Conservation (phyloP, 2,113 vertebrate species). For the Epinephelus lanceolatus region DNA sequence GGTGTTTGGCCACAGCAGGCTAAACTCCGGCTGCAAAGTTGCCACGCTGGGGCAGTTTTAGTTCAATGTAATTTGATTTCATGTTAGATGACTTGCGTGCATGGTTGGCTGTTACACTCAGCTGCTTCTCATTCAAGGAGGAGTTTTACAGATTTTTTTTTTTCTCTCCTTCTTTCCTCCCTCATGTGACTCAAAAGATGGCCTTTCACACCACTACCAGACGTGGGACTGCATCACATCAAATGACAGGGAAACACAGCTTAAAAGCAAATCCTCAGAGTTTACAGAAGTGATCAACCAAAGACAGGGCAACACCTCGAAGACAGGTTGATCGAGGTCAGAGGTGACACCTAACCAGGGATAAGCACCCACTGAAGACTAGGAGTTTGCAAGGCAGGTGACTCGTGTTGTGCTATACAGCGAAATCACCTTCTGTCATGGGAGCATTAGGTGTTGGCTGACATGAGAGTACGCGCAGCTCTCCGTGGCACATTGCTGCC, state of each 20-base stretch:
- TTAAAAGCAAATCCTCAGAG: neutral
- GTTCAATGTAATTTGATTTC: conserved; percentile 78
- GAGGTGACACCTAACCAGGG: conserved; percentile 14
- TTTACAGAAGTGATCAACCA: neutral
- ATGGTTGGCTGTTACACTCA: conserved; percentile 71
- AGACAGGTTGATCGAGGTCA: conserved; percentile 25
- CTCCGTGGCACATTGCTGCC: neutral
- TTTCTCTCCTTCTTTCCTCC: neutral
- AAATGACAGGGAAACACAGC: conserved; percentile 36
- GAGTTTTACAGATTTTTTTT: conserved; percentile 51
- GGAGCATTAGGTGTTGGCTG: conserved; percentile 7
- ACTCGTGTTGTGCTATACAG: conserved; percentile 14
- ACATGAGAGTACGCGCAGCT: conserved; percentile 3
- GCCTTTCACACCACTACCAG: conserved; percentile 59
- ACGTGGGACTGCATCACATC: conserved; percentile 58
- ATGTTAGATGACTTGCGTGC: conserved; percentile 72
- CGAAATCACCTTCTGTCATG: conserved; percentile 15
- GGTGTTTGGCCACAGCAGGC: conserved; percentile 64
- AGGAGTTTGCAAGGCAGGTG: conserved; percentile 23
- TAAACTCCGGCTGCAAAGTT: conserved; percentile 68
- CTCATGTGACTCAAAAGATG: conserved; percentile 61
- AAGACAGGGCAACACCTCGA: conserved; percentile 1
- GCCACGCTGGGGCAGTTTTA: conserved; percentile 73
- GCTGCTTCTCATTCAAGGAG: conserved; percentile 57
- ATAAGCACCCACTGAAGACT: conserved; percentile 11